Evolutionary conservation across 2,888 invertebrate species (phyloP).

Genomic region (Drosophila vallismaia): DNA sequence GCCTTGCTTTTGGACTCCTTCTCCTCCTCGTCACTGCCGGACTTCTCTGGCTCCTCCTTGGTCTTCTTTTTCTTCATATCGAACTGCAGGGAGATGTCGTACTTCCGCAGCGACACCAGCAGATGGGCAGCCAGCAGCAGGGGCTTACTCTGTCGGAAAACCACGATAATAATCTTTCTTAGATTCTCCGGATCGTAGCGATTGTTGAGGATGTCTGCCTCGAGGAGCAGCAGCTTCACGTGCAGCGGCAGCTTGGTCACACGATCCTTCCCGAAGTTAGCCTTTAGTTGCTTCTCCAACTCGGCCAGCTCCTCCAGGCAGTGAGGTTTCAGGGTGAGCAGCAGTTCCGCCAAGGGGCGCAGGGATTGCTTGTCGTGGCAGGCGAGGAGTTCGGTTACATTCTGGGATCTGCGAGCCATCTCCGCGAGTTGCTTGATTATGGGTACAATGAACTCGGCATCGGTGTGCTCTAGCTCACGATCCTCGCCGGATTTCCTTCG

Average conservation of each 20-base stretch:
- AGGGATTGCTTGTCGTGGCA: constrained; percentile 55
- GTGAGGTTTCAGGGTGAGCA: constrained; percentile 61
- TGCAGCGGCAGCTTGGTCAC: constrained; percentile 57
- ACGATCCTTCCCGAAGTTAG: neutral
- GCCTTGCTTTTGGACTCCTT: neutral
- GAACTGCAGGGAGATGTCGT: constrained; percentile 71
- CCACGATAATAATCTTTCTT: constrained; percentile 24
- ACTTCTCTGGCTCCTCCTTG: neutral
- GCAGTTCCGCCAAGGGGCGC: constrained; percentile 64
- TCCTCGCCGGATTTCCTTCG: neutral
- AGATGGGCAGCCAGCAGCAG: constrained; percentile 62
- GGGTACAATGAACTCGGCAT: constrained; percentile 67
- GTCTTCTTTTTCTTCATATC: constrained; percentile 10
- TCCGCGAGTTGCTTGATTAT: constrained; percentile 63
- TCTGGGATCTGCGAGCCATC: constrained; percentile 66
- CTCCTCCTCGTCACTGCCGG: neutral
- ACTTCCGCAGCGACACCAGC: constrained; percentile 75
- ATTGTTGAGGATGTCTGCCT: constrained; percentile 70
- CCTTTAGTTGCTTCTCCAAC: constrained; percentile 57
- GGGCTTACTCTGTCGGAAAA: constrained; percentile 19
- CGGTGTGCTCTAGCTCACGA: constrained; percentile 28
- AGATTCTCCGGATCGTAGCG: constrained; percentile 45
- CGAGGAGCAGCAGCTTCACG: constrained; percentile 68
- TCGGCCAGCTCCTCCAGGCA: constrained; percentile 77
- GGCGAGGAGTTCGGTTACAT: constrained; percentile 42